A percentile compares a stretch with the other conserved stretches of the same genome.
phyloP scores from a whole-genome alignment of 2,888 invertebrate species.

The Chydorus sphaericus region DNA sequence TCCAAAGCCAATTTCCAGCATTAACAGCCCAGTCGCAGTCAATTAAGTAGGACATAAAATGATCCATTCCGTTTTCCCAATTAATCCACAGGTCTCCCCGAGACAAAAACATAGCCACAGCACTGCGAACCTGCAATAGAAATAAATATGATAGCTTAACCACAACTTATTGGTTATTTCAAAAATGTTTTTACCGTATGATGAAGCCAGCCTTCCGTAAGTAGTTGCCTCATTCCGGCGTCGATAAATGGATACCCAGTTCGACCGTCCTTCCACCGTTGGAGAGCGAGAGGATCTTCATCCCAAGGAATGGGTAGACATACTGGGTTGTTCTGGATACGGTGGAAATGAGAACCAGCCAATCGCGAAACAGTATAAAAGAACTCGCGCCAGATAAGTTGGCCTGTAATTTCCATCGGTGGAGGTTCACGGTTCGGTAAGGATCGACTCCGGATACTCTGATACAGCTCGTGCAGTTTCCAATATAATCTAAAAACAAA shows the following conservation, averaged over 20 bases:
- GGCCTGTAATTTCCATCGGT: conserved; percentile 36
- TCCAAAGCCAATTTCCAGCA: conserved; percentile 71
- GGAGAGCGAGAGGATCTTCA: conserved; percentile 27
- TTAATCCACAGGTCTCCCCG: conserved; percentile 58
- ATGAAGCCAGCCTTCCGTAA: conserved; percentile 45
- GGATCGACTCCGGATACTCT: too few relatives aligned
- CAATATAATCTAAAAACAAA: conserved; percentile 43
- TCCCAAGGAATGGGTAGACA: conserved; percentile 56
- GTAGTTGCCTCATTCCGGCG: conserved; percentile 54
- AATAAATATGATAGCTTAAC: too few relatives aligned
- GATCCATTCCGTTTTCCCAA: conserved; percentile 53
- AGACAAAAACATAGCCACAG: conserved; percentile 57
- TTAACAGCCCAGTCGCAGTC: conserved; percentile 64
- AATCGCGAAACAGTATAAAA: conserved; percentile 64
- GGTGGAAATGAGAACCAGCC: conserved; percentile 49
- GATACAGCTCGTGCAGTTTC: conserved; percentile 48
- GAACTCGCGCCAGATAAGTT: conserved; percentile 59
- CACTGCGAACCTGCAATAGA: conserved; percentile 52
- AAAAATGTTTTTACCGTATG: too few relatives aligned
- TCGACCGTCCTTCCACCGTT: conserved; percentile 42
- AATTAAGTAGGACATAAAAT: conserved; percentile 49
- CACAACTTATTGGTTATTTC: too few relatives aligned
- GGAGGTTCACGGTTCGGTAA: conserved; percentile 36
- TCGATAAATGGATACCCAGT: conserved; percentile 60
- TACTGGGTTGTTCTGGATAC: conserved; percentile 52